Evolutionary conservation across 2,888 invertebrate genomes (phyloP).

Genomic region (Oscheius sp.): DNA sequence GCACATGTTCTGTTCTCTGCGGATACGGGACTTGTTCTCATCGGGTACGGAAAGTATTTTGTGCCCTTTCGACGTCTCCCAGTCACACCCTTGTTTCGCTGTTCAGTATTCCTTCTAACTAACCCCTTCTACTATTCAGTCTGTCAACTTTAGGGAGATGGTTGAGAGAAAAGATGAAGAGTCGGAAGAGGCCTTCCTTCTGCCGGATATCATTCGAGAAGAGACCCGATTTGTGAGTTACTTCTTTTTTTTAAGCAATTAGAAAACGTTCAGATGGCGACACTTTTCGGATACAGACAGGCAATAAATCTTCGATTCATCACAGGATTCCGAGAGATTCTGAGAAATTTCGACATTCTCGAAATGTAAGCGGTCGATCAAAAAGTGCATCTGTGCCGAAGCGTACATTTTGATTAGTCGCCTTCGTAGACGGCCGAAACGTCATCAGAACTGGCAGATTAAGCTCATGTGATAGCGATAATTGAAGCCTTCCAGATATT

Average conservation of each 20-base stretch:
- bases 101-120: no score
- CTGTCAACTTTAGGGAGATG: no score
- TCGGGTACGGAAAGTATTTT: no score
- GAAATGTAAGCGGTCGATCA: conserved; percentile 4
- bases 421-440: no score
- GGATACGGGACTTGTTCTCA: no score
- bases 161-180: conserved; percentile 1
- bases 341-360: conserved; percentile 8
- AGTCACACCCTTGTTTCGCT: no score
- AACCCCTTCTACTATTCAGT: no score
- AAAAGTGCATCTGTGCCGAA: neutral
- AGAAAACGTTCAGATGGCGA: neutral
- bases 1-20: no score
- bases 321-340: conserved; percentile 12
- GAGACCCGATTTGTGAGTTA: conserved; percentile 27
- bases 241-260: neutral
- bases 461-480: no score
- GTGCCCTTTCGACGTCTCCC: no score
- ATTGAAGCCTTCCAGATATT: conserved; percentile 6
- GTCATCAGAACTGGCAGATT: no score
- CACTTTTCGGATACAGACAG: conserved; percentile 15
- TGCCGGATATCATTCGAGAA: conserved; percentile 22
- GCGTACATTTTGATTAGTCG: conserved; percentile 4
- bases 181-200: neutral
- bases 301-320: conserved; percentile 9